Percentiles rank a stretch among this genome's conserved stretches.
Evolutionary conservation across 2,888 invertebrate species (phyloP).

Genomic region (Smittia sp.): DNA sequence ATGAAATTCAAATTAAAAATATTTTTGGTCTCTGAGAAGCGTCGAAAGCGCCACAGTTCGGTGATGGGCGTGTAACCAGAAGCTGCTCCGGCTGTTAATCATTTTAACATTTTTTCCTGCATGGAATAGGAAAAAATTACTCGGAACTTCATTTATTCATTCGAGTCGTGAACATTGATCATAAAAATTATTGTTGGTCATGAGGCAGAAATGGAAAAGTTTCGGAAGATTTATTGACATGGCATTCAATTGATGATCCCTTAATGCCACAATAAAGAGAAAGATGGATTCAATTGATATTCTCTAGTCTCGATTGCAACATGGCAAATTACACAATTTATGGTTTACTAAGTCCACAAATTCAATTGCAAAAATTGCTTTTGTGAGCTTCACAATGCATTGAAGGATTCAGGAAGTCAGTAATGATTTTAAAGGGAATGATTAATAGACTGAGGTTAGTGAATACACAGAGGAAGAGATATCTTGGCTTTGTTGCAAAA

Average conservation of each 20-base stretch:
- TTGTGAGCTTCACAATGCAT: too few relatives aligned
- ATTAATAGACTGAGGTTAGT: too few relatives aligned
- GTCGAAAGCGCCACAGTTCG: neutral
- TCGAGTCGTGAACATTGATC: neutral
- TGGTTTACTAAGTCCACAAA: neutral
- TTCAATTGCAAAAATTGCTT: too few relatives aligned
- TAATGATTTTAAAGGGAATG: too few relatives aligned
- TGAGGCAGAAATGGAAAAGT: neutral
- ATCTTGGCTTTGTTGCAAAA: too few relatives aligned
- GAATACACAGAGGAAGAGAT: too few relatives aligned
- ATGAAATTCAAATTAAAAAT: neutral
- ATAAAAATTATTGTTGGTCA: slow-evolving; percentile 17
- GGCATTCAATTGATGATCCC: neutral
- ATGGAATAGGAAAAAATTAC: neutral
- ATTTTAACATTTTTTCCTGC: slow-evolving; percentile 10
- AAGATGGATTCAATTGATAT: neutral
- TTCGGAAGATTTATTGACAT: neutral
- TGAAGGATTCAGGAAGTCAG: too few relatives aligned
- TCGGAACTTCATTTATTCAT: slow-evolving; percentile 17
- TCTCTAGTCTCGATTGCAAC: neutral
- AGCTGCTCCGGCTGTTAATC: slow-evolving; percentile 13
- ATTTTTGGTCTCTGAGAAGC: neutral
- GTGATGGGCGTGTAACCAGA: slow-evolving; percentile 22
- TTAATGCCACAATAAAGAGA: neutral
- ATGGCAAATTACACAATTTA: slow-evolving; percentile 32